Conservation (phyloP, 2,113 vertebrate species). For the Atractosteus spatula region DNA sequence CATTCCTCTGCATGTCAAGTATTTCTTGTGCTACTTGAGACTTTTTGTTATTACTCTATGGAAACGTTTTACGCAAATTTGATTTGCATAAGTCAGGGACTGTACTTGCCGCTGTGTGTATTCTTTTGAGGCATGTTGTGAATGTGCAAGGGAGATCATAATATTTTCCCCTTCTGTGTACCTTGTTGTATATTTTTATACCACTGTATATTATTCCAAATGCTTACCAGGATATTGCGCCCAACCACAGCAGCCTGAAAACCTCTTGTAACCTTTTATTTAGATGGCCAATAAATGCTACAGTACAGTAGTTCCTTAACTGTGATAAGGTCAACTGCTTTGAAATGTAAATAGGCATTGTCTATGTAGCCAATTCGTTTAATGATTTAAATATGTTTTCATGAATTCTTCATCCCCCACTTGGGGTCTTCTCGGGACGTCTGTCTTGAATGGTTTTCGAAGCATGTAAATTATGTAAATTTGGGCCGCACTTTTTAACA, state of each 20-base stretch:
- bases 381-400: slow-evolving; percentile 55
- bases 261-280: no score
- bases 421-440: slow-evolving; percentile 30
- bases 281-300: no score
- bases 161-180: no score
- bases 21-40: no score
- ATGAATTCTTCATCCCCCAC: slow-evolving; percentile 26
- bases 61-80: no score
- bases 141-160: no score
- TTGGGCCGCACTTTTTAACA: slow-evolving; percentile 2
- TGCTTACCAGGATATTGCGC: slow-evolving; percentile 15
- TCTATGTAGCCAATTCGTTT: slow-evolving; percentile 38
- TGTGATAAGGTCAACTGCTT: slow-evolving; percentile 35
- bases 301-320: slow-evolving; percentile 41
- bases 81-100: no score
- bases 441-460: slow-evolving; percentile 35
- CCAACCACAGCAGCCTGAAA: not conserved
- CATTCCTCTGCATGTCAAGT: no score
- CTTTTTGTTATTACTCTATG: no score
- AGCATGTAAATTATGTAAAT: slow-evolving; percentile 35
- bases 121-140: no score
- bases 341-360: slow-evolving; percentile 42
- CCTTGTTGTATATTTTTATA: slow-evolving; percentile 16
- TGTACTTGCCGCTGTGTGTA: no score
- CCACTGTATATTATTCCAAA: not conserved